Percentiles rank a stretch among this genome's conserved stretches.
Evolutionary conservation across 37 sponge, comb jelly and placozoan species (phyloP).

Genomic region (Corticium candelabrum): DNA sequence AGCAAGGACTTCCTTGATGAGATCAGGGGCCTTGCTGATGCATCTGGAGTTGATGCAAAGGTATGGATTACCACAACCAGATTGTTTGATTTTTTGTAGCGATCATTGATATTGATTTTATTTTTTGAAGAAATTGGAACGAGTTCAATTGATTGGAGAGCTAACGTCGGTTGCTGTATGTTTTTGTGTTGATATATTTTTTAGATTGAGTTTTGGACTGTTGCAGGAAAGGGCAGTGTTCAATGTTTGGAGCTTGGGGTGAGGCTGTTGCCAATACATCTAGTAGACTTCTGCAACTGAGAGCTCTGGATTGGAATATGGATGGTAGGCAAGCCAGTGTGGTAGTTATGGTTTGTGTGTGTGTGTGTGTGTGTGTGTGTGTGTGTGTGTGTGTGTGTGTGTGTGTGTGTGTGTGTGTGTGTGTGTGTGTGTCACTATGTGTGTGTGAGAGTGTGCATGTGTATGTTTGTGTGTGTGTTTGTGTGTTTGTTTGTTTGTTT

Average conservation of each 20-base stretch:
- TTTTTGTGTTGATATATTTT: not conserved
- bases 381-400: not conserved
- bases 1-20: slow-evolving; percentile 54
- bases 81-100: not conserved
- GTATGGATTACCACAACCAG: slow-evolving; percentile 6
- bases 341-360: no score
- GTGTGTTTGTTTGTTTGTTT: no score
- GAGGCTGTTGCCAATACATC: slow-evolving; percentile 34
- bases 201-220: not conserved
- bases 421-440: no score
- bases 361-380: not conserved
- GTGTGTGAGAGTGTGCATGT: no score
- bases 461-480: no score
- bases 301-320: slow-evolving; percentile 86
- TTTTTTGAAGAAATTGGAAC: slow-evolving; percentile 33
- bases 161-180: slow-evolving; percentile 46
- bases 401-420: not conserved
- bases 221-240: slow-evolving; percentile 65
- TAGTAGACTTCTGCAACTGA: slow-evolving; percentile 56
- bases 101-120: not conserved
- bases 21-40: slow-evolving; percentile 63
- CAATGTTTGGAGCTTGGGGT: slow-evolving; percentile 82
- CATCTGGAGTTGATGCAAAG: slow-evolving; percentile 40
- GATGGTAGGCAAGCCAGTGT: slow-evolving; percentile 43
- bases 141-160: slow-evolving; percentile 83